A percentile compares a stretch with the other conserved stretches of the same genome.
Conservation (phyloP, 1,140 invertebrate genomes). For the Augochlora pura region DNA sequence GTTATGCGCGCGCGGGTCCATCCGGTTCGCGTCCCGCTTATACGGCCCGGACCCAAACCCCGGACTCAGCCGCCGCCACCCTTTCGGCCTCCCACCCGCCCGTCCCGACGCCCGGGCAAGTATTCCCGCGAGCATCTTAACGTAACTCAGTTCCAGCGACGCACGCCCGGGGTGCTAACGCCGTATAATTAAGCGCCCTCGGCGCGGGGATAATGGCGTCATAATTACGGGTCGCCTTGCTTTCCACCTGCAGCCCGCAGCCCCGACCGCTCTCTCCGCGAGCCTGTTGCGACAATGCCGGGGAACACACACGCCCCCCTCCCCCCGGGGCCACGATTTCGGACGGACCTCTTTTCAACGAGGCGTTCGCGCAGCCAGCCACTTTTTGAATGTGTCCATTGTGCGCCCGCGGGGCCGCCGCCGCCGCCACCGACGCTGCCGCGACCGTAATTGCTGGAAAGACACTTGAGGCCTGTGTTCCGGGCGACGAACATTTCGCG, state of each 20-base stretch:
- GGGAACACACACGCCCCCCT: no score
- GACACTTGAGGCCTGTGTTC: background rate
- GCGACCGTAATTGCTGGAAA: background rate
- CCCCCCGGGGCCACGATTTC: background rate
- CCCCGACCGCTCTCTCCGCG: background rate
- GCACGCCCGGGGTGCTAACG: conserved; percentile 56
- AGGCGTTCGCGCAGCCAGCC: background rate
- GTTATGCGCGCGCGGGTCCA: conserved; percentile 50
- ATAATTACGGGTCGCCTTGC: conserved; percentile 55
- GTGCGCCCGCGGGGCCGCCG: no score
- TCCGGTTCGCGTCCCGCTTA: conserved; percentile 39
- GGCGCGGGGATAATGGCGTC: conserved; percentile 58
- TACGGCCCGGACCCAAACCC: no score
- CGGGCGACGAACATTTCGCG: background rate
- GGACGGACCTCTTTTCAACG: background rate
- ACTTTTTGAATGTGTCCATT: conserved; percentile 4
- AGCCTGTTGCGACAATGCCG: background rate
- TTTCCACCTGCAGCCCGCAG: conserved; percentile 2
- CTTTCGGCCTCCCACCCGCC: conserved; percentile 25
- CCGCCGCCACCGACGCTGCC: no score
- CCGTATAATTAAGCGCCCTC: conserved; percentile 62
- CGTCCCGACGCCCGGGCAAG: conserved; percentile 38
- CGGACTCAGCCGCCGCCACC: background rate
- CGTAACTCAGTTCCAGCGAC: conserved; percentile 56
- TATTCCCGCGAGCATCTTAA: conserved; percentile 64